Percentiles rank a stretch among this genome's conserved stretches.
Evolutionary conservation across 2,113 vertebrate genomes (phyloP).

Genomic region (Malurus elegans): DNA sequence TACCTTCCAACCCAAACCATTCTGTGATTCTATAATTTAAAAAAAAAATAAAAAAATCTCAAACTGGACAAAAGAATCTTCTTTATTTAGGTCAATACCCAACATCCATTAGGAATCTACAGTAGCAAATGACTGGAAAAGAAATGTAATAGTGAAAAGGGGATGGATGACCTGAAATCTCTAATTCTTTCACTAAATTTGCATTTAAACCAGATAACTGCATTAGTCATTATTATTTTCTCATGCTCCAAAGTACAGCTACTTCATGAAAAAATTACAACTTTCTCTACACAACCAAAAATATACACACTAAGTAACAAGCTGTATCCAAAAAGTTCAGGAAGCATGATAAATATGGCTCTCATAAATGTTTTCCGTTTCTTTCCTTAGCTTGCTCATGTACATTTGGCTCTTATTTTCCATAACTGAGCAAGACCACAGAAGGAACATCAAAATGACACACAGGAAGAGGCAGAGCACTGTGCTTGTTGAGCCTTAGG

Average conservation of each 20-base stretch:
- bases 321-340: not conserved
- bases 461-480: not conserved
- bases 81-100: not conserved
- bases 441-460: not conserved
- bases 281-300: not conserved
- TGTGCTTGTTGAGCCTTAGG: not conserved
- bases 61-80: not conserved
- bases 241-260: not conserved
- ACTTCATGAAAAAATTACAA: not conserved
- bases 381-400: not conserved
- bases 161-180: not conserved
- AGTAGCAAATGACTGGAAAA: not conserved
- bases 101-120: not conserved
- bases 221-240: not conserved
- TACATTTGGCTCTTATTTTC: not conserved
- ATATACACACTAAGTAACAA: not conserved
- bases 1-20: not conserved
- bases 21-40: not conserved
- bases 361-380: not conserved
- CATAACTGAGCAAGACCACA: not conserved
- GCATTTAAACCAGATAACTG: not conserved
- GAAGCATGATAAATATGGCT: not conserved
- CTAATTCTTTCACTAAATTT: not conserved
- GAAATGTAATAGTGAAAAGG: not conserved
- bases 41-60: not conserved